Evolutionary conservation across 2,113 vertebrate species (phyloP), one percentile per base, ranked within the genome.

Genomic region (Tiliqua scincoides): DNA sequence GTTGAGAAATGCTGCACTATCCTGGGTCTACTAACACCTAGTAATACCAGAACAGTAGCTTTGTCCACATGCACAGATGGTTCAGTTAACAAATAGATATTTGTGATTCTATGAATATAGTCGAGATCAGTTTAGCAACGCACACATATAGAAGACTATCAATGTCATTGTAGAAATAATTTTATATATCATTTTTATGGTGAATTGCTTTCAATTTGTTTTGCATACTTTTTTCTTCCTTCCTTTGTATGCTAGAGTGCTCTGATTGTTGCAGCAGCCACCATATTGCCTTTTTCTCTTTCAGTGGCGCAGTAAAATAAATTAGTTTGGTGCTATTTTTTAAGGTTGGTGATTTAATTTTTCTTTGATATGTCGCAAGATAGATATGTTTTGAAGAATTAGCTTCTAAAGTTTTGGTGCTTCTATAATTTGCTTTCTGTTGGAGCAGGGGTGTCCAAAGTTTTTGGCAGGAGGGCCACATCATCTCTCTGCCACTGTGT

Each of bases 271-370:
- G 87, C 84, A 79, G 67, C 91, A 32, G 83, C 84, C 94, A 65
- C 15, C 70, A 91, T 91, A n/a, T n/a, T n/a, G n/a, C n/a, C n/a
- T 82, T 89, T 92, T 89, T 35, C 27, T 92, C 93, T 92, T 93
- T 93, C 94, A 94, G 94, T 88, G 93, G 78, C 92, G 87, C 74
- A 87, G 87, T 95, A 91, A 95, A 96, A 95, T 89, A 95, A 95
- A 95, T 94, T 93, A 91, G 81, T 91, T 94, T 90, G 93, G 93
- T 94, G 93, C 90, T 91, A 89, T 95, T 94, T 92, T 87, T 92
- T 91, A 96, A 94, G 88, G 86, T 91, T 92, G 84, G 35, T 93
- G 91, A 93, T 93, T 95, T 92, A 93, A 91, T 90, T 88, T 95
- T 93, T 91, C 71, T 87, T 89, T 89, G 85, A 70, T 90, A 85